Evolutionary conservation across 1,140 invertebrate genomes (phyloP).

Genomic region (Drosophila gunungcola): DNA sequence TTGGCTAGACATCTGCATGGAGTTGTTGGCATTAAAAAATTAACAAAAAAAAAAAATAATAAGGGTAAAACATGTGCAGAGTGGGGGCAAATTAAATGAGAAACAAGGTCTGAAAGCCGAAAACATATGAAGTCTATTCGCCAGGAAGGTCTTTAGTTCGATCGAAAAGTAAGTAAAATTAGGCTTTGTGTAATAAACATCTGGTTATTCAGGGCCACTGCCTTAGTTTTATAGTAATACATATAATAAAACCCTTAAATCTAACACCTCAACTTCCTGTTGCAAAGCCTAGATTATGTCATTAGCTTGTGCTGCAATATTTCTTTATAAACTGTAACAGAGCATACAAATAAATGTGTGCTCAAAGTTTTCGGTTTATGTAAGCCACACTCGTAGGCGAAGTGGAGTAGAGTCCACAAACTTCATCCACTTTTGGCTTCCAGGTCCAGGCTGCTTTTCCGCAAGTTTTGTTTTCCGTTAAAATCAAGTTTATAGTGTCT

Average conservation of each 20-base stretch:
- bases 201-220: background rate
- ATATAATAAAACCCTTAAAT: background rate
- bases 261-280: background rate
- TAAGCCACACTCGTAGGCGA: slow-evolving; percentile 70
- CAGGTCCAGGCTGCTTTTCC: slow-evolving; percentile 76
- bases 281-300: slow-evolving; percentile 9
- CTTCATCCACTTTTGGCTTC: slow-evolving; percentile 70
- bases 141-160: background rate
- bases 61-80: slow-evolving; percentile 49
- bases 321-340: slow-evolving; percentile 38
- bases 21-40: slow-evolving; percentile 48
- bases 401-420: slow-evolving; percentile 47
- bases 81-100: slow-evolving; percentile 12
- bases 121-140: slow-evolving; percentile 7
- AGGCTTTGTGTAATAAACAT: background rate
- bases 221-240: background rate
- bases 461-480: slow-evolving; percentile 58
- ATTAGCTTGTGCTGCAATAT: slow-evolving; percentile 26
- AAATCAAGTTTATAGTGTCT: slow-evolving; percentile 47
- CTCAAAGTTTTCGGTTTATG: slow-evolving; percentile 63
- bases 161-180: background rate
- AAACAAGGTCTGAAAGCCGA: background rate
- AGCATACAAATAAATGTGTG: slow-evolving; percentile 36
- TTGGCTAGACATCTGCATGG: slow-evolving; percentile 54
- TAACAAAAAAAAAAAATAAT: slow-evolving; percentile 11